Evolutionary conservation across 2,797 vertebrate genomes (phyloP), one percentile per base, ranked within the genome.

Genomic region (Basileuterus tristriatus): DNA sequence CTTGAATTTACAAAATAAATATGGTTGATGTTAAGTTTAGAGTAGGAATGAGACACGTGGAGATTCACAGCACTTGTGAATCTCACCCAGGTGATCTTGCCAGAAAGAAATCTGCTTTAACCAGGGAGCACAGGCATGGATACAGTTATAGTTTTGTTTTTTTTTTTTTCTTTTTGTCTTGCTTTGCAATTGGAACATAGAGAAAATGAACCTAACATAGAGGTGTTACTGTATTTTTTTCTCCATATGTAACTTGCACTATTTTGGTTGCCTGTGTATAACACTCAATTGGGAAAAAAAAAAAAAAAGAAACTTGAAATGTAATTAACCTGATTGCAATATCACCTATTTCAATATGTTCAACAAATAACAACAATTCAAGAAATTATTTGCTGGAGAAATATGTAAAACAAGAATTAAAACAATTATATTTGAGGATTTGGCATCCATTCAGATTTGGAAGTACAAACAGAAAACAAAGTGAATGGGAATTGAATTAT

Each of bases 1-100:
- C 70, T 68, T 19, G 64, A 83, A 87, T 89, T 83, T 86, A 92
- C 78, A 67, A 91, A 92, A 91, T 60, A 93, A 94, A 77, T 95
- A 70, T 34, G 58, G 36, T 89, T 89, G 74, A 32, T 58, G 49
- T 77, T 79, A 75, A 67, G 55, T 58, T 93, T 89, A 64, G 41
- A 43, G 24, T 10, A 60, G 12, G 58, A 92, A 81, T 1, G 14
- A 93, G 44, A 74, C 34, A 83, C 2, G 6, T 60, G 44, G 72
- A 87, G 15, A 58, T 68, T 70, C 43, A 41, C n/a, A 89, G 74
- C 56, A 34, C 30, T 85, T 75, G 36, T 46, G 82, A 90, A 62
- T 93, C 82, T 83, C 87, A 85, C 49, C 53, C 72, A 85, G 69
- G 62, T 89, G 64, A 75, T 71, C 58, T 13, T 91, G 89, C 65